Conservation (phyloP, 2,888 invertebrate species). For the Callyntrura sp. region DNA sequence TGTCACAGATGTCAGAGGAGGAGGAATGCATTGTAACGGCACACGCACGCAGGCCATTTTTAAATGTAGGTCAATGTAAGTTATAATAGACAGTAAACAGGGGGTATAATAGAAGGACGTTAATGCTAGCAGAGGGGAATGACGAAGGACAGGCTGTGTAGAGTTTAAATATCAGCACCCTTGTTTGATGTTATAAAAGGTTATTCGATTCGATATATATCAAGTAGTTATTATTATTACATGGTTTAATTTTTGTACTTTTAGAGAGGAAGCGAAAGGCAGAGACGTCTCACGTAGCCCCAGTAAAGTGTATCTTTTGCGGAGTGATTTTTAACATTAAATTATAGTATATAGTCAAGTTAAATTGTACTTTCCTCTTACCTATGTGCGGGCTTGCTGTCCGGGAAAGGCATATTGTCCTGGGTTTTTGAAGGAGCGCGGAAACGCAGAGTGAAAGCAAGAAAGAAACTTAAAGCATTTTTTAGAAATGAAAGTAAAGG, state of each 20-base stretch:
- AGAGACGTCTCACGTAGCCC: neutral
- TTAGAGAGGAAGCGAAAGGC: neutral
- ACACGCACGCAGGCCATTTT: no score
- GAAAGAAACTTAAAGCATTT: neutral
- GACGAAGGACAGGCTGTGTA: neutral
- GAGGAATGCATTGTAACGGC: no score
- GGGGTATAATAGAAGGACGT: no score
- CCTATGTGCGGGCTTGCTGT: neutral
- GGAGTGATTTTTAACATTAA: neutral
- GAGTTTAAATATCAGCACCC: neutral
- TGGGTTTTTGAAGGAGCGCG: neutral
- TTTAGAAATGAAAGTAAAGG: constrained; percentile 55
- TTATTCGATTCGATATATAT: neutral
- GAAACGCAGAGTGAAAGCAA: constrained; percentile 13
- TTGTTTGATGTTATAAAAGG: neutral
- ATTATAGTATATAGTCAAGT: neutral
- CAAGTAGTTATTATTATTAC: neutral
- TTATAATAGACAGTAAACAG: no score
- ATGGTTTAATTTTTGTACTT: neutral
- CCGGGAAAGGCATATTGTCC: neutral
- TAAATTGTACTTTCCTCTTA: neutral
- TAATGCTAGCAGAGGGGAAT: no score
- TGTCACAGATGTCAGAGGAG: no score
- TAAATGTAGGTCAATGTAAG: no score
- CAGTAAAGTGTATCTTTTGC: neutral